Conservation (phyloP, 2,888 invertebrate species). For the Cantharis flavilabris region DNA sequence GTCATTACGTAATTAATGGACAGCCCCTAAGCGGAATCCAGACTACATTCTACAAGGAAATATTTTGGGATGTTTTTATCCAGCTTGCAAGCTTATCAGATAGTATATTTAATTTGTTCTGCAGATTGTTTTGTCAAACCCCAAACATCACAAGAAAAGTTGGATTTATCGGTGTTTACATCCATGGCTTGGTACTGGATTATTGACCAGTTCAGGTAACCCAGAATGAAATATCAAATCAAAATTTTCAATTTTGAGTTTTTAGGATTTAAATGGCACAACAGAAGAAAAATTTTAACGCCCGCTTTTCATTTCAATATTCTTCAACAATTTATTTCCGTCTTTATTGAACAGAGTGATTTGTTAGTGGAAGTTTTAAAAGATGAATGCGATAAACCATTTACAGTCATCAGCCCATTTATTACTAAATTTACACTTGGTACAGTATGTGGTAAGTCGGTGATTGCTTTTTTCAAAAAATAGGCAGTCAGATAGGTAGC, state of each 20-base stretch:
- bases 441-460: constrained; percentile 58
- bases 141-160: constrained; percentile 47
- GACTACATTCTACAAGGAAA: too few species aligned
- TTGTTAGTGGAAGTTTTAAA: constrained; percentile 42
- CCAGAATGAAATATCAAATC: neutral
- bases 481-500: too few species aligned
- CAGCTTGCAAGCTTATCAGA: too few species aligned
- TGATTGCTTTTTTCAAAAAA: too few species aligned
- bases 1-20: too few species aligned
- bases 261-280: constrained; percentile 54
- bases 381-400: constrained; percentile 35
- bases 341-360: constrained; percentile 48
- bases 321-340: constrained; percentile 46
- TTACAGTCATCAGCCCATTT: constrained; percentile 55
- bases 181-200: constrained; percentile 51
- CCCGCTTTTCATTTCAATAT: constrained; percentile 55
- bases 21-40: too few species aligned
- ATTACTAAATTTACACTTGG: constrained; percentile 59
- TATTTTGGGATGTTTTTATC: too few species aligned
- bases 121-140: constrained; percentile 46
- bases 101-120: neutral
- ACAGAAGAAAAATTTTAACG: constrained; percentile 52
- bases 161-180: constrained; percentile 43
- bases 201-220: constrained; percentile 51
- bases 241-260: neutral